Percentiles rank a stretch among this genome's conserved stretches.
phyloP scores from a whole-genome alignment of 1,140 invertebrate species.

The Bombus sylvicola region DNA sequence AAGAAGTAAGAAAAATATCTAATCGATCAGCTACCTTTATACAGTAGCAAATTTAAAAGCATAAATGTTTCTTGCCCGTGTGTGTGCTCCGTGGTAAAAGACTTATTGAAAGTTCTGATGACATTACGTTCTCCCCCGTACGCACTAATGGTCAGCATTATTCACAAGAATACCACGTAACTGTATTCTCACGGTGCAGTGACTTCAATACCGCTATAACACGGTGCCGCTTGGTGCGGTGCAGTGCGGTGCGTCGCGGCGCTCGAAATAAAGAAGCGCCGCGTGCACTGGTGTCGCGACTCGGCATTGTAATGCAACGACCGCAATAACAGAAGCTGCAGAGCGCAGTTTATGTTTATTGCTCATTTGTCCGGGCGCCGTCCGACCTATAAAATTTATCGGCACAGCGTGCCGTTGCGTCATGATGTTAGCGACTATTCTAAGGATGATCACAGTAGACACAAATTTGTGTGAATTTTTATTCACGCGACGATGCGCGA shows the following conservation, averaged over 20 bases:
- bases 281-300: conserved; percentile 1
- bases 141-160: conserved; percentile 57
- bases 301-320: conserved; percentile 51
- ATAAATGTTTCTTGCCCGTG: background rate
- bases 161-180: conserved; percentile 69
- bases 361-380: conserved; percentile 11
- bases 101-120: conserved; percentile 30
- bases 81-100: background rate
- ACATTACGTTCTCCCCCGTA: conserved; percentile 4
- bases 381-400: conserved; percentile 17
- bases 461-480: background rate
- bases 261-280: conserved; percentile 57
- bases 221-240: background rate
- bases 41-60: no score
- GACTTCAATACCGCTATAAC: conserved; percentile 70
- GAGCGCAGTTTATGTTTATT: conserved; percentile 2
- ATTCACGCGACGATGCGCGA: background rate
- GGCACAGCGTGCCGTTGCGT: background rate
- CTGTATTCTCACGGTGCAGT: conserved; percentile 71
- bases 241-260: conserved; percentile 26
- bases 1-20: no score
- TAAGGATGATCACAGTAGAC: no score
- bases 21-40: no score
- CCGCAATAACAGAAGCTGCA: conserved; percentile 18
- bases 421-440: no score